These are phyloP conservation scores for Spermophilus dauricus DNA, from an alignment of 2,113 vertebrate species.

Conservation along the genomic window DNA sequence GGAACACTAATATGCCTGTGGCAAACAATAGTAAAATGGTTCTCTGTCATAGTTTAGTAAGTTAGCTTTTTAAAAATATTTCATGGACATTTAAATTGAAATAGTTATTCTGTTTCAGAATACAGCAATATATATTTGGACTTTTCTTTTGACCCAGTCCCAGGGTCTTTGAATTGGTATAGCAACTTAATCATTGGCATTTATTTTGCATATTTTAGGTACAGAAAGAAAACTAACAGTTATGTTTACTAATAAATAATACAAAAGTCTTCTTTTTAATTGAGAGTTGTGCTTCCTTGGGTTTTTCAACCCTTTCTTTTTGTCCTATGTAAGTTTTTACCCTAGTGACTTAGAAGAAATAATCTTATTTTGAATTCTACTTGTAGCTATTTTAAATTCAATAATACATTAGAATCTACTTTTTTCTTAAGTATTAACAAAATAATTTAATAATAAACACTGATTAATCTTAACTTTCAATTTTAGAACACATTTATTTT, in stretches of 20 bases:
- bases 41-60: background rate
- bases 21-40: background rate
- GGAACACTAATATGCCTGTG: background rate
- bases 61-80: background rate
- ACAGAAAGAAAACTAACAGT: background rate
- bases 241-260: background rate
- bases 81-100: background rate
- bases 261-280: background rate
- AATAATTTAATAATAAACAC: conserved; percentile 37
- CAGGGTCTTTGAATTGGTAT: background rate
- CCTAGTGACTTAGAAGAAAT: background rate
- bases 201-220: background rate
- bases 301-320: background rate
- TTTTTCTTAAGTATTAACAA: conserved; percentile 25
- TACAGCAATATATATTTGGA: background rate
- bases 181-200: background rate
- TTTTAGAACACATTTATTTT: background rate
- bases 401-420: background rate
- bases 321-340: background rate
- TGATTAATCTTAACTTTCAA: conserved; percentile 17
- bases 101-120: background rate
- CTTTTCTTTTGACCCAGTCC: background rate
- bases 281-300: background rate
- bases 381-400: conserved; percentile 23
- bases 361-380: conserved; percentile 46